Base-by-base conservation (phyloP, 2,888 invertebrate species). In the Chrysodeixis includens region DNA sequence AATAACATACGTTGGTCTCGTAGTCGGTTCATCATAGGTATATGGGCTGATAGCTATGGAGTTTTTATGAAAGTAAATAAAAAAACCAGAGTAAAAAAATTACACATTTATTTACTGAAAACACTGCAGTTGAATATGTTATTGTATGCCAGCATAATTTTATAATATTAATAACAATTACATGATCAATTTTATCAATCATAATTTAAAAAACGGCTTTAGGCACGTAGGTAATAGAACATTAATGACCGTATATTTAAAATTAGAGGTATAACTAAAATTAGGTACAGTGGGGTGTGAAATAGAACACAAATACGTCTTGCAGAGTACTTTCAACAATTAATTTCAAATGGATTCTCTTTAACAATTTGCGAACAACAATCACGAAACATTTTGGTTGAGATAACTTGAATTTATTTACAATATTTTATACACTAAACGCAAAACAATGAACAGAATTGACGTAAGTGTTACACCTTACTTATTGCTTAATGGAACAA, bases 131-230 rank as follows among this genome's bases (percentile, higher is more conserved):
- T 9, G 26, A 20, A 62, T 58, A 49, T 57, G 51, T 26, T 53
- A 46, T 59, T 71, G 40, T 44, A 69, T 51, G 66, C 58, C 65
- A 40, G 66, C 66, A 69, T 69, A 77, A 77, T 77, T 73, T 67
- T 40, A 57, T 35, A 72, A 30, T 64, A 49, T 30, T 61, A 56
- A 52, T 52, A 60, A 69, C 55, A 53, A 63, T 54, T 69, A 71
- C 71, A 76, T 76, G 75, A 78, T 79, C 65, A 69, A 67, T 67
- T 69, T 56, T 60, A 71, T 76, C 46, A 65, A 76, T 66, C 72
- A 72, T 55, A 67, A 56, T 63, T 49, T 20, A 35, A 6, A 26
- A 30, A 40, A 5, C 6, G n/a, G n/a, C n/a, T 0, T 40, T 40
- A 40, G 16, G 30, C 6, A 53, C 6, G 8, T 53, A 20, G 26